phyloP scores from a whole-genome alignment of 2,888 invertebrate genomes.

The Xestia ashworthii region DNA sequence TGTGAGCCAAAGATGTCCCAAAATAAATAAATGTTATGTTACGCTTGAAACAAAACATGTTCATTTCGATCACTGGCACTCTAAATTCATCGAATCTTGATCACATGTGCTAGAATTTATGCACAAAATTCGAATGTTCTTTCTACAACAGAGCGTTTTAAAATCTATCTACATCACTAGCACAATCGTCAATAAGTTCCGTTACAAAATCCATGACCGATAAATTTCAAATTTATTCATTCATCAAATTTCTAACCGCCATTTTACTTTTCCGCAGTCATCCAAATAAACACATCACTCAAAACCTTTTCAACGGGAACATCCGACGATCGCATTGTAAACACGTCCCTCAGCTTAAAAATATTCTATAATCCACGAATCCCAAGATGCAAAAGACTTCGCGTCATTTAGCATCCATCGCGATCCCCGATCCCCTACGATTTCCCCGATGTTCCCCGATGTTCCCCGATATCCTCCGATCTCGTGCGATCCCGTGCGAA shows the following conservation, averaged over 20 bases:
- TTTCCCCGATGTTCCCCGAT: conserved; percentile 21
- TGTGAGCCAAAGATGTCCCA: neutral
- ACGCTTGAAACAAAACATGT: neutral
- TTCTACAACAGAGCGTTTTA: neutral
- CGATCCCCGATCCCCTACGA: conserved; percentile 46
- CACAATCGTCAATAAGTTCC: neutral
- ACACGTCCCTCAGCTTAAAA: conserved; percentile 59
- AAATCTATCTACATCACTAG: neutral
- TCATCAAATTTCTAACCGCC: neutral
- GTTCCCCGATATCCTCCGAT: conserved; percentile 28
- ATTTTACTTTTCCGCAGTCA: conserved; percentile 1
- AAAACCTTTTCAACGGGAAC: conserved; percentile 22
- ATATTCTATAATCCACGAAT: conserved; percentile 68
- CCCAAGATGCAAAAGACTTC: conserved; percentile 59
- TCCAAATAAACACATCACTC: conserved; percentile 41
- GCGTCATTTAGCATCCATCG: conserved; percentile 64
- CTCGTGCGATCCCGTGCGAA: conserved; percentile 28
- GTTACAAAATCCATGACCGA: conserved; percentile 13
- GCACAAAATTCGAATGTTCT: neutral
- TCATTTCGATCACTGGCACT: neutral
- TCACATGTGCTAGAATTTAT: neutral
- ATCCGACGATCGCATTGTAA: conserved; percentile 40
- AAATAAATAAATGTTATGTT: neutral
- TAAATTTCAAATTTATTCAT: no score
- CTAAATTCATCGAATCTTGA: neutral